phyloP scores from a whole-genome alignment of 2,888 invertebrate species.

The Xestobium rufovillosum region DNA sequence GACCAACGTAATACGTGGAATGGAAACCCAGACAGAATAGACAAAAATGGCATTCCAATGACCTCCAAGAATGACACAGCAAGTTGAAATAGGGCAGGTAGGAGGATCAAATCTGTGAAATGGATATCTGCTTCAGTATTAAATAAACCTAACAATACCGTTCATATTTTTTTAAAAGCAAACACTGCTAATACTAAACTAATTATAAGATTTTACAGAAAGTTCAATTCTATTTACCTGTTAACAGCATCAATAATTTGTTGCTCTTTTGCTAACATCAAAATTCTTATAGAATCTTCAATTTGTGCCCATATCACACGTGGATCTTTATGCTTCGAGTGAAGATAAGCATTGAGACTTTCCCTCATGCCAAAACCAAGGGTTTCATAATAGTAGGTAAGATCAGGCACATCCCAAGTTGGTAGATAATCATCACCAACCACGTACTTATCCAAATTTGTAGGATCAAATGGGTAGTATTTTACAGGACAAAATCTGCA shows the following conservation, averaged over 20 bases:
- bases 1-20: too few relatives aligned
- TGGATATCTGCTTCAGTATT: too few relatives aligned
- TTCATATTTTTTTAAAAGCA: too few relatives aligned
- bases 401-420: constrained; percentile 82
- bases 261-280: constrained; percentile 63
- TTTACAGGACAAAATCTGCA: constrained; percentile 77
- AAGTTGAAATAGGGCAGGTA: too few relatives aligned
- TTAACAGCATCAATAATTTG: constrained; percentile 55
- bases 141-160: too few relatives aligned
- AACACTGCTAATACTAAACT: too few relatives aligned
- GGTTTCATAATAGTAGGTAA: constrained; percentile 61
- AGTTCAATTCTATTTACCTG: too few relatives aligned
- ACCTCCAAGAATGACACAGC: too few relatives aligned
- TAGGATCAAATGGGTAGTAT: constrained; percentile 84
- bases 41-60: too few relatives aligned
- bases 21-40: too few relatives aligned
- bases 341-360: constrained; percentile 71
- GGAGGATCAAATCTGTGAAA: too few relatives aligned
- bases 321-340: constrained; percentile 61
- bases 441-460: constrained; percentile 79
- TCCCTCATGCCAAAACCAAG: constrained; percentile 79
- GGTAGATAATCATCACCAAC: constrained; percentile 92
- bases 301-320: constrained; percentile 71
- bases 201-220: too few relatives aligned
- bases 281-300: constrained; percentile 65